phyloP scores from a whole-genome alignment of 2,888 invertebrate genomes.

The Orthosia cruda region DNA sequence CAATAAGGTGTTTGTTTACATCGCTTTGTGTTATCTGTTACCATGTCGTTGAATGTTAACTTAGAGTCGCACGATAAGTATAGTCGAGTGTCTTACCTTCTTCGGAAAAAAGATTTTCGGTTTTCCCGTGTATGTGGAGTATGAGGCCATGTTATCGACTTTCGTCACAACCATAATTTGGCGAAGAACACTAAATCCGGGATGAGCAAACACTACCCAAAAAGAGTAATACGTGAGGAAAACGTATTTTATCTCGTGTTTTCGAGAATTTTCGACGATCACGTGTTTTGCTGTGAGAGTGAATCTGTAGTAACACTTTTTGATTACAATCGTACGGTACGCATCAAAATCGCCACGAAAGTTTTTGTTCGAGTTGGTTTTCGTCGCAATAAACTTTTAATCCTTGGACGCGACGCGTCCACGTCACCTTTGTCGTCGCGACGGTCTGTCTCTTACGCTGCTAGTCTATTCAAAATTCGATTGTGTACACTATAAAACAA shows the following conservation, averaged over 20 bases:
- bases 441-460: constrained; percentile 74
- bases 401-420: constrained; percentile 86
- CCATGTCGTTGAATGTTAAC: constrained; percentile 56
- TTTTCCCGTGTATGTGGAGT: constrained; percentile 90
- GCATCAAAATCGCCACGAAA: constrained; percentile 81
- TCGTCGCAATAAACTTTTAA: constrained; percentile 88
- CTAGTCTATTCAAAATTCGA: constrained; percentile 69
- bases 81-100: constrained; percentile 83
- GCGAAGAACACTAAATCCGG: constrained; percentile 82
- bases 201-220: constrained; percentile 83
- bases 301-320: constrained; percentile 80
- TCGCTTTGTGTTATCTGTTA: constrained; percentile 64
- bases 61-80: constrained; percentile 55
- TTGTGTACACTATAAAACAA: constrained; percentile 78
- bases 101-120: constrained; percentile 90
- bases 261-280: constrained; percentile 89
- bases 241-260: constrained; percentile 76
- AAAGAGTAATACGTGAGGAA: constrained; percentile 76
- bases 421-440: constrained; percentile 85
- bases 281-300: constrained; percentile 81
- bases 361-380: constrained; percentile 85
- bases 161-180: constrained; percentile 91
- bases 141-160: constrained; percentile 91
- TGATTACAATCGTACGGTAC: constrained; percentile 78
- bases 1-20: constrained; percentile 61